Base-by-base conservation (phyloP, 37 sponge, comb jelly and placozoan genomes). In the Cliona cf. orientalis region DNA sequence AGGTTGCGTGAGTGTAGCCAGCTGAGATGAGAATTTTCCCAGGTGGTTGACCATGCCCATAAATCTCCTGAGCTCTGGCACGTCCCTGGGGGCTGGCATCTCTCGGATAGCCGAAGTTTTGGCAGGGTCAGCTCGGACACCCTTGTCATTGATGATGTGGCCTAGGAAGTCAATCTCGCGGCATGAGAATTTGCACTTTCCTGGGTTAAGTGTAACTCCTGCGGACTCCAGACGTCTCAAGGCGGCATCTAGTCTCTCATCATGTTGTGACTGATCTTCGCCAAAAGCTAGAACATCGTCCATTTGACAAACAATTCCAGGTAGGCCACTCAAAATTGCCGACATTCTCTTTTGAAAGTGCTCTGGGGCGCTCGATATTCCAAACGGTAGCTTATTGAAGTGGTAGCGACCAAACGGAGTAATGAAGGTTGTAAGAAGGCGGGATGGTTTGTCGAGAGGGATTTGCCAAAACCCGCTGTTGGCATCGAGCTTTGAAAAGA, bases 331-430 rank as follows among this genome's bases (percentile, higher is more conserved):
- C 34, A 81, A 38, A 7, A 81, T 81, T 36, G 49, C 81, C 21
- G 38, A 58, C 69, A 70, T 45, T 22, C 61, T 26, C 12, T 57
- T 61, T 46, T 79, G 80, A 42, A 79, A 79, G 43, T 62, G 61
- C 46, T 79, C 80, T 9, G 80, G 57, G 7, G 80, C 80, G n/a
- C 80, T 62, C 25, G 80, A 65, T n/a, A n/a, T n/a, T n/a, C n/a
- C n/a, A n/a, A n/a, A n/a, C n/a, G n/a, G n/a, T n/a, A n/a, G n/a
- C n/a, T n/a, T n/a, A n/a, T n/a, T n/a, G n/a, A n/a, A n/a, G n/a
- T n/a, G n/a, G n/a, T n/a, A n/a, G n/a, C n/a, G n/a, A n/a, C n/a
- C n/a, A n/a, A n/a, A n/a, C n/a, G n/a, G n/a, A n/a, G n/a, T n/a
- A n/a, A n/a, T n/a, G 55, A 78, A 76, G 7, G 77, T 76, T 23